Base-by-base conservation (phyloP, 2,113 vertebrate genomes). In the Tachuris rubrigastra region DNA sequence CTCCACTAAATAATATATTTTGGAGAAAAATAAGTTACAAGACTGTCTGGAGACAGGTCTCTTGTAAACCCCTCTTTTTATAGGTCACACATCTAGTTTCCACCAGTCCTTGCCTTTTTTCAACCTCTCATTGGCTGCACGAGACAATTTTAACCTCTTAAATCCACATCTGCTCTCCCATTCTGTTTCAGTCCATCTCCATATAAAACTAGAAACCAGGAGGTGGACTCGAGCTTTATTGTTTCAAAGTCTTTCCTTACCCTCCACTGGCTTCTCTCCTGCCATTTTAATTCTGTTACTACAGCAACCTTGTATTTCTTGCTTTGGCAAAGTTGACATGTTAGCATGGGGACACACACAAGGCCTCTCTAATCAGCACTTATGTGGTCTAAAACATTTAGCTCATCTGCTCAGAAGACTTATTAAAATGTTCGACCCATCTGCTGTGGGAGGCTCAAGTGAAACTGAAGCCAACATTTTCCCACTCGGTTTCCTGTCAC, bases 351-450 rank as follows among this genome's bases (percentile, higher is more conserved):
- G 88, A 91, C 76, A 65, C 81, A 86, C 78, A 91, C 88, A 50
- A 52, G 84, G 78, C 72, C 78, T 93, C 63, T 88, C 92, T 76
- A 79, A 90, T 86, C 87, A 75, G 87, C 85, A 55, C 82, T 93
- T 75, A 74, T 91, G 71, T 83, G 87, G 85, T 90, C 93, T 93
- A 58, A 96, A 97, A 53, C 86, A 91, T 95, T 97, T 95, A 89
- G 81, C 78, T 96, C 93, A 91, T 94, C 79, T 95, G 82, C 89
- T 95, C 56, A 62, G 91, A 89, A 87, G 83, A 76, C 49, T 95
- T 93, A 96, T 88, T 90, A 89, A 96, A 86, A 81, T 65, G 74
- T 82, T 90, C 28, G 3, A 31, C 87, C 88, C 95, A 91, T 96
- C 92, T 97, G 89, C 87, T 75, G 68, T 68, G 82, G 95, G 90